Conservation (phyloP, 2,113 vertebrate species). For the Onychorhynchus coronatus region DNA sequence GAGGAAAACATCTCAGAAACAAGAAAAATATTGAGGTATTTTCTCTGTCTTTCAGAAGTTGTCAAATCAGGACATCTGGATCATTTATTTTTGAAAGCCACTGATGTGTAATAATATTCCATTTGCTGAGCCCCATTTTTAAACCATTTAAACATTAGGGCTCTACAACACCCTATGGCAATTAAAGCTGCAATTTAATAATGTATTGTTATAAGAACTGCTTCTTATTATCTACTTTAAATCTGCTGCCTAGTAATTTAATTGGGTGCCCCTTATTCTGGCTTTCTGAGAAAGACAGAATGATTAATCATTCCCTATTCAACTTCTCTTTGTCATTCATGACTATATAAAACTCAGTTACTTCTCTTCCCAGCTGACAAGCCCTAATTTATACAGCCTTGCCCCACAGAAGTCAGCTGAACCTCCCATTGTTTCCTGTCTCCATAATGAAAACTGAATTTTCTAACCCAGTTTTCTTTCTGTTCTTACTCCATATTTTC, state of each 20-base stretch:
- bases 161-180: conserved; percentile 24
- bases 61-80: not conserved
- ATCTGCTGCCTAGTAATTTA: conserved; percentile 58
- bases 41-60: not conserved
- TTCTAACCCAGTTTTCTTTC: not conserved
- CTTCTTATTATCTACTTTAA: conserved; percentile 57
- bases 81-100: conserved; percentile 26
- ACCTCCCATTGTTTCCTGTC: not conserved
- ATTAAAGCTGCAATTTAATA: conserved; percentile 57
- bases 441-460: not conserved
- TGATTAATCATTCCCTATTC: conserved; percentile 60
- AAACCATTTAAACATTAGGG: not conserved
- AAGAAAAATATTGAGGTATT: not conserved
- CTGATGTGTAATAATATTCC: not conserved
- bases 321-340: conserved; percentile 58
- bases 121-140: conserved; percentile 21
- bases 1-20: not conserved
- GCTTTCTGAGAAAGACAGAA: conserved; percentile 39
- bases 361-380: conserved; percentile 48
- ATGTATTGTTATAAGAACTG: conserved; percentile 47
- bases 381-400: conserved; percentile 32
- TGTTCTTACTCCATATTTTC: not conserved
- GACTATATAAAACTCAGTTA: conserved; percentile 28
- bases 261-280: conserved; percentile 47
- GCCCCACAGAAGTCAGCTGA: not conserved